phyloP scores from a whole-genome alignment of 2,797 vertebrate genomes.

The Champsocephalus esox region DNA sequence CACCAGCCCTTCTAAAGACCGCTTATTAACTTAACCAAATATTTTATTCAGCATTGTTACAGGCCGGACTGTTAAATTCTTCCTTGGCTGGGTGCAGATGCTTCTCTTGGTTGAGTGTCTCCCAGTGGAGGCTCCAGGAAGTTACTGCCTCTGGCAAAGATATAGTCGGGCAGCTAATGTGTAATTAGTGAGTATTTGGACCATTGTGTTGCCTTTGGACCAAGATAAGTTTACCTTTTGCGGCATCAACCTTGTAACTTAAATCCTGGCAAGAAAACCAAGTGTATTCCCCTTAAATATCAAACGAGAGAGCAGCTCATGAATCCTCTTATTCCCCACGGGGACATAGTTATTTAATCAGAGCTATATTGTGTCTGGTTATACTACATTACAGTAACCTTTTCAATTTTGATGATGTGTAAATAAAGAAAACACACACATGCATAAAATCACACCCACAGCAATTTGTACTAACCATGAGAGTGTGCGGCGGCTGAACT shows the following conservation, averaged over 20 bases:
- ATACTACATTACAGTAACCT: conserved; percentile 31
- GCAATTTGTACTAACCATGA: conserved; percentile 85
- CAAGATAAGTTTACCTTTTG: neutral
- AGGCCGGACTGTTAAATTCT: neutral
- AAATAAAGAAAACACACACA: conserved; percentile 3
- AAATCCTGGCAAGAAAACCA: neutral
- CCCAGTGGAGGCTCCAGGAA: neutral
- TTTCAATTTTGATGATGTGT: conserved; percentile 9
- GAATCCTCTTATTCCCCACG: neutral
- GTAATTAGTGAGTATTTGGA: neutral
- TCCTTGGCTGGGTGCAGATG: neutral
- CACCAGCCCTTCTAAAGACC: neutral
- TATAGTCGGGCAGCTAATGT: neutral
- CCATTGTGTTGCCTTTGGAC: neutral
- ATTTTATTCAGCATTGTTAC: neutral
- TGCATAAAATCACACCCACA: neutral
- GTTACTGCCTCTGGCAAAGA: neutral
- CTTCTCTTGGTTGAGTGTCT: neutral
- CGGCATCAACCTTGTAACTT: neutral
- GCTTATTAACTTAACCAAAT: neutral
- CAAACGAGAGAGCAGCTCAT: neutral
- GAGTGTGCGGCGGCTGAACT: conserved; percentile 68
- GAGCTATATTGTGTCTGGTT: conserved; percentile 5
- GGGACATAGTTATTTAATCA: conserved; percentile 27
- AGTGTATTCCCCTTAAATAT: neutral